Conservation (phyloP, 2,888 invertebrate genomes). For the Pharmacophagus antenor region DNA sequence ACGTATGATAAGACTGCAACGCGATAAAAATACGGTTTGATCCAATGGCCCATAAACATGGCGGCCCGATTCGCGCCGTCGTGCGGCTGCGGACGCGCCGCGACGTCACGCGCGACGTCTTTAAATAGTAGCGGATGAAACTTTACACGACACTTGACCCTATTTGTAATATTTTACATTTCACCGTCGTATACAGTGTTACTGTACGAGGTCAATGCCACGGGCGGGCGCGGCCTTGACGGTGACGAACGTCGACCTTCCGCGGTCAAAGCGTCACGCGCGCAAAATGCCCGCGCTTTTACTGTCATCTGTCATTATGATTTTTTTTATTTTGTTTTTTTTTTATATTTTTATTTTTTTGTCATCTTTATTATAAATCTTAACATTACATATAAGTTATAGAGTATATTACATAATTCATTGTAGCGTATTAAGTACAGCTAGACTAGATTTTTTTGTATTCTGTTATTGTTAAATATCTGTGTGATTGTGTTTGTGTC, state of each 20-base stretch:
- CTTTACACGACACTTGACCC: constrained; percentile 71
- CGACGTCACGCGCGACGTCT: constrained; percentile 57
- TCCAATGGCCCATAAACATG: constrained; percentile 68
- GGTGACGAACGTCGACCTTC: constrained; percentile 36
- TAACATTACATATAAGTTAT: constrained; percentile 76
- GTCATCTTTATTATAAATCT: constrained; percentile 80
- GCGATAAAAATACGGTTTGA: constrained; percentile 51
- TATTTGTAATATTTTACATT: constrained; percentile 51
- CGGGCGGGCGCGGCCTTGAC: constrained; percentile 59
- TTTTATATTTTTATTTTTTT: constrained; percentile 56
- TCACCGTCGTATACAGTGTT: constrained; percentile 45
- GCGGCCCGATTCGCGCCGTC: constrained; percentile 58
- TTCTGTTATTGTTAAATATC: constrained; percentile 45
- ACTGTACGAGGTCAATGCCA: constrained; percentile 70
- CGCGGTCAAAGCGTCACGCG: constrained; percentile 39
- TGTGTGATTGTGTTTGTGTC: constrained; percentile 38
- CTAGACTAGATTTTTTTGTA: constrained; percentile 56
- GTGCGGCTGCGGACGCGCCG: constrained; percentile 56
- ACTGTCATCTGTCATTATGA: constrained; percentile 40
- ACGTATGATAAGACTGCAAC: constrained; percentile 38
- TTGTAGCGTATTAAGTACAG: constrained; percentile 58
- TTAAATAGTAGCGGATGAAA: constrained; percentile 53
- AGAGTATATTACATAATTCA: constrained; percentile 74
- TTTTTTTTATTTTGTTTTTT: constrained; percentile 42
- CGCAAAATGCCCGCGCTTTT: constrained; percentile 19